Evolutionary conservation across 2,797 vertebrate genomes (phyloP).

Genomic region (Pseudochaenichthys georgianus): DNA sequence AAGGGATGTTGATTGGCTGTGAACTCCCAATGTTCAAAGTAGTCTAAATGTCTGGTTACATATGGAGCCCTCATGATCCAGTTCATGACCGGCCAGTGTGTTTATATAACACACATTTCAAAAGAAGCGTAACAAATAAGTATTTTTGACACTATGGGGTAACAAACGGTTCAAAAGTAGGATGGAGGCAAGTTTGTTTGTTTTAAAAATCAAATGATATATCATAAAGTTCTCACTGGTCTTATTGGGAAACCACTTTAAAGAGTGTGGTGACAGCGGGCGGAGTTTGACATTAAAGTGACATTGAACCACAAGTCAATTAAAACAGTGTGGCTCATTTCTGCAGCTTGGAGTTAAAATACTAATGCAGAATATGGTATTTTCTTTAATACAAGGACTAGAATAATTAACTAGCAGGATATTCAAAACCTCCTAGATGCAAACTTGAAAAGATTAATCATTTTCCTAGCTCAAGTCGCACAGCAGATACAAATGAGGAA

Average conservation of each 20-base stretch:
- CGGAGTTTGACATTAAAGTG: constrained; percentile 51
- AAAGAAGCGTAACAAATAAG: background rate
- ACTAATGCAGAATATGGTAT: background rate
- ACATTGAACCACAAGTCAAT: constrained; percentile 49
- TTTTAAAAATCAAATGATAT: constrained; percentile 24
- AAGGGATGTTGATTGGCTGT: constrained; percentile 15
- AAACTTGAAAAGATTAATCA: constrained; percentile 48
- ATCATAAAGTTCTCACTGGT: constrained; percentile 60
- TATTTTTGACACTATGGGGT: constrained; percentile 3
- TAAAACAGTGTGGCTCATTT: constrained; percentile 37
- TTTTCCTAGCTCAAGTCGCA: constrained; percentile 33
- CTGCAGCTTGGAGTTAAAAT: constrained; percentile 30
- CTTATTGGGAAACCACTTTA: constrained; percentile 59
- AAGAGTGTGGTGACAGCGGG: constrained; percentile 58
- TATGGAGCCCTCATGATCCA: constrained; percentile 25
- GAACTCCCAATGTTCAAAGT: constrained; percentile 18
- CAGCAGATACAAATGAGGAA: constrained; percentile 60
- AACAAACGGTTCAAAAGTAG: constrained; percentile 29
- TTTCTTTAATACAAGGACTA: background rate
- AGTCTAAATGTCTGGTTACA: constrained; percentile 4
- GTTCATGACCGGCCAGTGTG: constrained; percentile 22
- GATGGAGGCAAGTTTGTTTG: constrained; percentile 10
- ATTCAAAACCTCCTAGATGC: constrained; percentile 18
- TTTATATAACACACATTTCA: constrained; percentile 29
- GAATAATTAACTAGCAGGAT: constrained; percentile 8